Conservation (phyloP, 2,797 vertebrate genomes). For the Pteronotus mesoamericanus region DNA sequence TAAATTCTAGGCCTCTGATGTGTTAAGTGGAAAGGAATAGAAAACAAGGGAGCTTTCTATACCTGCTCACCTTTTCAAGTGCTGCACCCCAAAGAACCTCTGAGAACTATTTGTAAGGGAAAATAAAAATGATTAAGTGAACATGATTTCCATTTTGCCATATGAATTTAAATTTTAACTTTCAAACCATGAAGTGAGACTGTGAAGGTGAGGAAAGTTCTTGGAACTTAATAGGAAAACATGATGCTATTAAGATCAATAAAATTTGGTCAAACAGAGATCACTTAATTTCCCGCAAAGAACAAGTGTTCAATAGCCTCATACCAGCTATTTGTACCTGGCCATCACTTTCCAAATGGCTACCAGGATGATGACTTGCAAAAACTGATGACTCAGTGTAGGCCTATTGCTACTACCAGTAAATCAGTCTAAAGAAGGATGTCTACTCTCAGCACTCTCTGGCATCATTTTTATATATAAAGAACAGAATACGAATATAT, state of each 20-base stretch:
- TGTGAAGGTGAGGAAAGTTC: background rate
- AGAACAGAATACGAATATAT: background rate
- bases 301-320: background rate
- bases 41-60: background rate
- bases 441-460: background rate
- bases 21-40: background rate
- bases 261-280: background rate
- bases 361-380: background rate
- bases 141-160: background rate
- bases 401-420: background rate
- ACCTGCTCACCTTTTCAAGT: background rate
- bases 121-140: background rate
- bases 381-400: background rate
- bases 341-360: background rate
- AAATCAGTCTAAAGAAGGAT: background rate
- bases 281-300: background rate
- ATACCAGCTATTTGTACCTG: background rate
- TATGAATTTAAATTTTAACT: background rate
- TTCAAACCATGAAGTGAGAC: background rate
- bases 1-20: background rate
- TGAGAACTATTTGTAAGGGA: background rate
- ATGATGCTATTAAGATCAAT: background rate
- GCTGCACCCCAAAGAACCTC: background rate
- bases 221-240: slow-evolving; percentile 20
- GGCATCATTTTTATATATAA: slow-evolving; percentile 30